Evolutionary conservation across 2,888 invertebrate species (phyloP).

Genomic region (Chironomus tentans): DNA sequence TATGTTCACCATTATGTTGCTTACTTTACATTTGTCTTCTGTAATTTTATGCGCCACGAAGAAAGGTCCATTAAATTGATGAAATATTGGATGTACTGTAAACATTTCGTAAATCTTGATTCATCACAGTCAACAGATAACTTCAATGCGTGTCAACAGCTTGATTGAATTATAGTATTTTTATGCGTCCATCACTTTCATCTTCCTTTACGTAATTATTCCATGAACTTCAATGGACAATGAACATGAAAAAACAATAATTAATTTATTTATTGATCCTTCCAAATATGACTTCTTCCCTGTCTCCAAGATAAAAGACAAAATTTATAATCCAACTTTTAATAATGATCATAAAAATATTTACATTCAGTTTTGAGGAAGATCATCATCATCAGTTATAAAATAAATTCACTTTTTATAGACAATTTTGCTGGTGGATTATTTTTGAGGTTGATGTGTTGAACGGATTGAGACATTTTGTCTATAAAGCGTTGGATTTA

Average conservation of each 20-base stretch:
- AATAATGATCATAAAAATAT: neutral
- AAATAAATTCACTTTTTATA: neutral
- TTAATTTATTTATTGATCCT: neutral
- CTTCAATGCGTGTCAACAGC: neutral
- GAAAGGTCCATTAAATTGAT: no score
- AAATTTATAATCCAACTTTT: neutral
- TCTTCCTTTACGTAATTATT: neutral
- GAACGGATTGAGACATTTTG: no score
- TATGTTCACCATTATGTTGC: no score
- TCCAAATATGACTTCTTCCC: neutral
- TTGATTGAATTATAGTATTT: no score
- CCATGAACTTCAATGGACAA: neutral
- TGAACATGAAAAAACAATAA: neutral
- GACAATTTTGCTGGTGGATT: neutral
- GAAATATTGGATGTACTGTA: no score
- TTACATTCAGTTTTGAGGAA: neutral
- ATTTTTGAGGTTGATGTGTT: neutral
- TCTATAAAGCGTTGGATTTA: no score
- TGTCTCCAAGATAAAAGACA: neutral
- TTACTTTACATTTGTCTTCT: no score
- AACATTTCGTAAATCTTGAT: neutral
- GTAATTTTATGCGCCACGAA: no score
- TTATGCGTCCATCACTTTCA: neutral
- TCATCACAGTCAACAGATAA: neutral
- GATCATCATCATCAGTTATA: neutral